These are phyloP conservation scores for Coreius guichenoti DNA, from an alignment of 2,797 vertebrate genomes.

Conservation along the genomic window DNA sequence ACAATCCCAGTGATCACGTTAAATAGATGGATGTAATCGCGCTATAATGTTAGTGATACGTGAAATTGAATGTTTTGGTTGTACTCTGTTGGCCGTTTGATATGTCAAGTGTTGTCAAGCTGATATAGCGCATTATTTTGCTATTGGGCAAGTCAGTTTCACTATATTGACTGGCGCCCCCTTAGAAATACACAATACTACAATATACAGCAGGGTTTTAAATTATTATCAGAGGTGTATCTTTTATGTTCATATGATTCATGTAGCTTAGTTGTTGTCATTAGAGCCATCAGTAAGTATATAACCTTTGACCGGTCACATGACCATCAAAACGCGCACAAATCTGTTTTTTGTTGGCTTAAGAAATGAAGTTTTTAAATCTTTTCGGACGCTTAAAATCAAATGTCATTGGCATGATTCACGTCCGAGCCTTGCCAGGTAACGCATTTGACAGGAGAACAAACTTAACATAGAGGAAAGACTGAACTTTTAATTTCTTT, in stretches of 20 bases:
- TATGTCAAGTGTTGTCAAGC: conserved; percentile 48
- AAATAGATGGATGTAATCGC: background rate
- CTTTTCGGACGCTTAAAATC: conserved; percentile 80
- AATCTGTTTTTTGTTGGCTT: background rate
- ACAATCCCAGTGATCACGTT: conserved; percentile 71
- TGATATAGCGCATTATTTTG: conserved; percentile 5
- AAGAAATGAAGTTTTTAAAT: conserved; percentile 75
- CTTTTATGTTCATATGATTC: background rate
- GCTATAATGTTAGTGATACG: background rate
- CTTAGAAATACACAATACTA: background rate
- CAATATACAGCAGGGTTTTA: background rate
- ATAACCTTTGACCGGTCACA: conserved; percentile 71
- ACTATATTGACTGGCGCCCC: conserved; percentile 38
- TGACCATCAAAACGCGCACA: conserved; percentile 52
- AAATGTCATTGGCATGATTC: conserved; percentile 85
- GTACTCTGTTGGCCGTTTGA: conserved; percentile 12
- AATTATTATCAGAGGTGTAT: background rate
- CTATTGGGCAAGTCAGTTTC: background rate
- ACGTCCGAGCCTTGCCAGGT: conserved; percentile 88
- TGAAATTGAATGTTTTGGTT: background rate
- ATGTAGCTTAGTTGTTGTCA: background rate
- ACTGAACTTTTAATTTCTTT: background rate
- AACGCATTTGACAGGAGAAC: conserved; percentile 22
- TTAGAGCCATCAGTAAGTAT: conserved; percentile 17
- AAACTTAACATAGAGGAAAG: background rate